Conservation (phyloP, 2,888 invertebrate species). For the Mesorhabditis sp. region DNA sequence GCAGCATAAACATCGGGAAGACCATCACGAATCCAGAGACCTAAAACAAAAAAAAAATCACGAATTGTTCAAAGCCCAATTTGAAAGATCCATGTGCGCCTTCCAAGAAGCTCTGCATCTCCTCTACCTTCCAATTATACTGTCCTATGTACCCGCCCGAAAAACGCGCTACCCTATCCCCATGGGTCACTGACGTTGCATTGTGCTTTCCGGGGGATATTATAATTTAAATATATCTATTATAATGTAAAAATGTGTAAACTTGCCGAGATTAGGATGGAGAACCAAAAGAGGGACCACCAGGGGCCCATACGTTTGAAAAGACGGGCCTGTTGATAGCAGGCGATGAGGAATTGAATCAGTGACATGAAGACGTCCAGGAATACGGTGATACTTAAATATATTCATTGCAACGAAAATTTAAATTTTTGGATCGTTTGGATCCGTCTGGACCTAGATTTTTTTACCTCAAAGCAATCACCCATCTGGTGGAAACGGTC, state of each 20-base stretch:
- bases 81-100: background rate
- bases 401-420: background rate
- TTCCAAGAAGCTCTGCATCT: too few species aligned
- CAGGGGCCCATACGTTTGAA: background rate
- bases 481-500: background rate
- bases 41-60: background rate
- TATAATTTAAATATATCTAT: too few species aligned
- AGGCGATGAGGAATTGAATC: background rate
- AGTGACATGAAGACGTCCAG: slow-evolving; percentile 4
- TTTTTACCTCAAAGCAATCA: background rate
- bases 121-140: too few species aligned
- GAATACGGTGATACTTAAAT: background rate
- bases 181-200: too few species aligned
- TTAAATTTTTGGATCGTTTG: background rate
- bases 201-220: too few species aligned
- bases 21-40: background rate
- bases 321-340: background rate
- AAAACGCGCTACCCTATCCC: too few species aligned
- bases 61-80: background rate
- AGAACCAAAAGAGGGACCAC: background rate
- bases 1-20: background rate
- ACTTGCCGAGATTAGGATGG: background rate
- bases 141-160: too few species aligned
- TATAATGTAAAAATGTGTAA: background rate
- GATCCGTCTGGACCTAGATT: background rate